Percentiles rank a stretch among this genome's conserved stretches.
Conservation (phyloP, 1,140 invertebrate genomes). For the Drosophila littoralis region DNA sequence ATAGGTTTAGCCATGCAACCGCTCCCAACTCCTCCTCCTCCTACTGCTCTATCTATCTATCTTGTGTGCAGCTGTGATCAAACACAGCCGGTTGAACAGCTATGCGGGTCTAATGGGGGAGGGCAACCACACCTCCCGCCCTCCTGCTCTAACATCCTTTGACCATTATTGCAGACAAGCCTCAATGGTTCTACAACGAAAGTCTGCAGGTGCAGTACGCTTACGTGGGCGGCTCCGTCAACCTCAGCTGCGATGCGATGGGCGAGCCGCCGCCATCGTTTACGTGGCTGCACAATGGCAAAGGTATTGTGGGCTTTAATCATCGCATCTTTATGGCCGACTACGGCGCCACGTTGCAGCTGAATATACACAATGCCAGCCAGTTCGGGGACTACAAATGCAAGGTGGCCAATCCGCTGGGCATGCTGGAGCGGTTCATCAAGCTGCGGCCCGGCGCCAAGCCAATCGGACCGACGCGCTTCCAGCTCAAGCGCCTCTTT, state of each 20-base stretch:
- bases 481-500: conserved; percentile 77
- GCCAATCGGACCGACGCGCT: conserved; percentile 84
- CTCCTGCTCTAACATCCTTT: conserved; percentile 2
- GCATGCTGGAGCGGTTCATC: conserved; percentile 85
- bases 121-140: no score
- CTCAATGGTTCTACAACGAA: conserved; percentile 77
- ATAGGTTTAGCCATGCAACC: not conserved
- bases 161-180: conserved; percentile 60
- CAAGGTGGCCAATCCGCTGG: conserved; percentile 86
- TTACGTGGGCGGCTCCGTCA: conserved; percentile 85
- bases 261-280: conserved; percentile 87
- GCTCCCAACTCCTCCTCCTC: not conserved
- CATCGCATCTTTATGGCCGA: conserved; percentile 83
- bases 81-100: conserved; percentile 20
- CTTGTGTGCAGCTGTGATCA: conserved; percentile 1
- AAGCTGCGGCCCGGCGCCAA: conserved; percentile 85
- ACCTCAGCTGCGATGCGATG: conserved; percentile 86
- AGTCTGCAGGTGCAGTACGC: conserved; percentile 82
- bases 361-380: conserved; percentile 84
- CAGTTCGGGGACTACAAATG: conserved; percentile 87
- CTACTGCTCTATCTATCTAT: not conserved
- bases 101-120: conserved; percentile 14
- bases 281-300: conserved; percentile 85
- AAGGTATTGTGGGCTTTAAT: conserved; percentile 76
- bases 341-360: conserved; percentile 84